Conservation (phyloP, 2,888 invertebrate genomes). For the Ophraella communa region DNA sequence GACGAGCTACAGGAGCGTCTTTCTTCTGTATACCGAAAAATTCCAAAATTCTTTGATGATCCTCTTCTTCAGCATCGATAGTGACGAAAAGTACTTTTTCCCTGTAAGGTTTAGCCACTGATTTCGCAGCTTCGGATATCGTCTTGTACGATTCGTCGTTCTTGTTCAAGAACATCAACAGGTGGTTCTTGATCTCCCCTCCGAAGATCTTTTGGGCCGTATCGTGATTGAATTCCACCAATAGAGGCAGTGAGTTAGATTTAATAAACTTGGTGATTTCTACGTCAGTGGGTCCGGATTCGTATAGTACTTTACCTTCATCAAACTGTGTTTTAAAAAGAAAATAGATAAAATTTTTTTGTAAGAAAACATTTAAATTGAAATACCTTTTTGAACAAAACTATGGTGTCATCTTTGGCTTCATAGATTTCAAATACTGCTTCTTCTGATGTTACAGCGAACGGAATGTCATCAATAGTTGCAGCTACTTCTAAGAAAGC, state of each 20-base stretch:
- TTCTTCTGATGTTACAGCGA: constrained; percentile 83
- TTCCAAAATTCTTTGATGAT: constrained; percentile 96
- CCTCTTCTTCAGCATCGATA: constrained; percentile 93
- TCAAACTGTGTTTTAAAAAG: too few species aligned
- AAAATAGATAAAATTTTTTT: too few species aligned
- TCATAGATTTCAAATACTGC: constrained; percentile 82
- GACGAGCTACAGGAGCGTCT: constrained; percentile 87
- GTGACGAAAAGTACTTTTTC: constrained; percentile 90
- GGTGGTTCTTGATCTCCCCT: constrained; percentile 96
- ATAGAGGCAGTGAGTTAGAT: constrained; percentile 83
- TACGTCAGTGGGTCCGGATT: constrained; percentile 72
- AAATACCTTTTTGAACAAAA: constrained; percentile 89
- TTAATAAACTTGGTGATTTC: constrained; percentile 82
- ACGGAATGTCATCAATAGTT: constrained; percentile 84
- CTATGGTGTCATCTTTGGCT: constrained; percentile 77
- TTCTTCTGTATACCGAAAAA: constrained; percentile 95
- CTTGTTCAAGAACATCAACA: constrained; percentile 94
- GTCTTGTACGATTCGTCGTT: constrained; percentile 84
- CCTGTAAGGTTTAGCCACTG: constrained; percentile 88
- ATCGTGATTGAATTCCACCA: constrained; percentile 97
- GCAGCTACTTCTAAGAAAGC: constrained; percentile 82
- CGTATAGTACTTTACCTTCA: constrained; percentile 78
- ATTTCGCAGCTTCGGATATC: constrained; percentile 76
- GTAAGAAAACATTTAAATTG: neutral
- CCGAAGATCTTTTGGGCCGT: constrained; percentile 98